Base-by-base conservation (phyloP, 1,140 invertebrate species). In the Atopsyche davidsoni region DNA sequence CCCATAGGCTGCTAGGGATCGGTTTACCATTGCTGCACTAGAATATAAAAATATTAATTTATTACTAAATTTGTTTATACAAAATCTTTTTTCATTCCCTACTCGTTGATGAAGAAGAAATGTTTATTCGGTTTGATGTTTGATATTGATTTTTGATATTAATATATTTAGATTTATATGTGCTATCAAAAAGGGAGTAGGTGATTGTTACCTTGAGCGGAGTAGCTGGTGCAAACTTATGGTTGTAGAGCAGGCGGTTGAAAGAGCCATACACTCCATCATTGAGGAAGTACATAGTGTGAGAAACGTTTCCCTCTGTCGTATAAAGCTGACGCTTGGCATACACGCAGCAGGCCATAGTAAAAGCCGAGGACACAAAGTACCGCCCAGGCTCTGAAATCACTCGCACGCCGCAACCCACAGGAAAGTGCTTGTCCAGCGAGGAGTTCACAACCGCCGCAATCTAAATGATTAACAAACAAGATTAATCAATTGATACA, bases 181-280 rank as follows among this genome's bases (percentile, higher is more conserved):
- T n/a, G n/a, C n/a, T n/a, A n/a, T n/a, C n/a, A n/a, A n/a, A n/a
- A n/a, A n/a, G n/a, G n/a, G n/a, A n/a, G n/a, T n/a, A n/a, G n/a
- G n/a, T n/a, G 21, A 23, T 32, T n/a, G 13, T 14, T 25, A 86
- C 85, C 66, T 82, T 75, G 2, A 89, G 69, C 16, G 82, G 80
- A 41, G 78, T 63, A 4, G 88, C 81, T 32, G 69, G 72, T 14
- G 89, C 85, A 13, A 76, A 68, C 57, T 90, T 87, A 72, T 99
- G 94, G 72, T 98, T 95, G 64, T 93, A 98, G 3, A 98, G 75
- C 53, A 96, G 76, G 73, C 90, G 95, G 75, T 98, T 98, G 76
- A 99, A 98, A 19, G 92, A 96, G 13, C 95, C 96, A 72, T 98
- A 99, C 23, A 98, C 90, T 0, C 96, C 92, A 73, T 99, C 96